These are phyloP conservation scores for Scleropages formosus DNA, from an alignment of 2,797 vertebrate genomes.

Conservation along the genomic window DNA sequence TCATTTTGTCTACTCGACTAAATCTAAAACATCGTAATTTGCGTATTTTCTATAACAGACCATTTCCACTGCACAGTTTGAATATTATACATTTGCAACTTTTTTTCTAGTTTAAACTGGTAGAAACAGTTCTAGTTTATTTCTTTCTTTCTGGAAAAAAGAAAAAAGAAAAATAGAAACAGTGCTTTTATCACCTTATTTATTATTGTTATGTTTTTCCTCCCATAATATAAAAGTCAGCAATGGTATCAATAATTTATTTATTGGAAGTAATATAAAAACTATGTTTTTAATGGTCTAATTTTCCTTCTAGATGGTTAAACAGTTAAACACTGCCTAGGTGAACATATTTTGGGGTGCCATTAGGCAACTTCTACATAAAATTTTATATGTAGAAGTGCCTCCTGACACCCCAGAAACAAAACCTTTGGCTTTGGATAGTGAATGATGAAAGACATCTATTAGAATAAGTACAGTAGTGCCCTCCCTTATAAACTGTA, in stretches of 20 bases:
- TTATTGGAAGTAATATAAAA: slow-evolving; percentile 95
- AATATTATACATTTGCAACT: slow-evolving; percentile 83
- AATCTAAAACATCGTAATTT: slow-evolving; percentile 89
- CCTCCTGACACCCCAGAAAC: slow-evolving; percentile 68
- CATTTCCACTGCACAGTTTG: slow-evolving; percentile 91
- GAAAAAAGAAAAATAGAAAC: slow-evolving; percentile 86
- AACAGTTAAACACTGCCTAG: slow-evolving; percentile 78
- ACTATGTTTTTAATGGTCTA: slow-evolving; percentile 82
- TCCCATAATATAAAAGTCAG: slow-evolving; percentile 93
- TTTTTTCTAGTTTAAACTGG: slow-evolving; percentile 66
- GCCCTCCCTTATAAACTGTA: slow-evolving; percentile 59
- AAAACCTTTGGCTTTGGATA: slow-evolving; percentile 89
- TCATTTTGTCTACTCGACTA: slow-evolving; percentile 85
- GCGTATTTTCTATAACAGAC: slow-evolving; percentile 87
- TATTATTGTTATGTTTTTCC: slow-evolving; percentile 71
- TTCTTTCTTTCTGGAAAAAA: slow-evolving; percentile 79
- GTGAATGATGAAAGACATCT: slow-evolving; percentile 75
- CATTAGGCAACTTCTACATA: slow-evolving; percentile 69
- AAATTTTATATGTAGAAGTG: slow-evolving; percentile 68
- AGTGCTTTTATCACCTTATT: slow-evolving; percentile 79
- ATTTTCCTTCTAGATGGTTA: slow-evolving; percentile 73
- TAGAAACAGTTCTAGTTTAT: slow-evolving; percentile 86
- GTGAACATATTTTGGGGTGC: slow-evolving; percentile 69
- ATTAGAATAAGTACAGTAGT: slow-evolving; percentile 73
- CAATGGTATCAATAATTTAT: slow-evolving; percentile 91